Base-by-base conservation (phyloP, 2,888 invertebrate genomes). In the Ferdinandea cuprea region DNA sequence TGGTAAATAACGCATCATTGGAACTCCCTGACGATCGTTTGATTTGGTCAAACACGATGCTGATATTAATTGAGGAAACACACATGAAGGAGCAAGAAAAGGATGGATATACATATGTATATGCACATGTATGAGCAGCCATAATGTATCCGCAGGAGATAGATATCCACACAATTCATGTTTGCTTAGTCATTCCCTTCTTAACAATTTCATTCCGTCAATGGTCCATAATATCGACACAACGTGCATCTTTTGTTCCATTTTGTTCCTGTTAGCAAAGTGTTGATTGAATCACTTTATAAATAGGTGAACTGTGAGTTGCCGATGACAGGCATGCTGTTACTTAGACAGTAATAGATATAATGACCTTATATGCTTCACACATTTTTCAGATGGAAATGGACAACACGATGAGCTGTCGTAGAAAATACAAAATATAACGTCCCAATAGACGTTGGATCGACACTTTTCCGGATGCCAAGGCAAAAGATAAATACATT, bases 111-210 rank as follows among this genome's bases (percentile, higher is more conserved):
- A 37, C 37, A 35, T 46, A 59, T 15, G 50, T 63, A 44, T 68
- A 46, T 76, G 76, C 68, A n/a, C n/a, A n/a, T n/a, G 25, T 25
- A 25, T 25, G 3, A 25, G 5, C 25, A 3, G 25, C 25, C 25
- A 5, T 25, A 25, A 5, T 25, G 25, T 25, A 25, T 25, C 25
- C 25, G 25, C 5, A 5, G n/a, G n/a, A 56, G 35, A 8, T 28
- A 6, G 21, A 58, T 2, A 2, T 37, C 28, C 17, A 48, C 54
- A 32, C 73, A 48, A 74, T 68, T 46, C 54, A 30, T 59, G 35
- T 54, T 79, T 68, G 61, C 52, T 73, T 61, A 68, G 54, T 66
- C 44, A 58, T 52, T 65, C 56, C n/a, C 78, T 35, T 46, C 59
- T 65, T 46, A 42, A 7, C 54, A 19, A 44, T 44, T 17, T 11